A percentile compares a stretch with the other conserved stretches of the same genome.
These are phyloP conservation scores for Phyto melanocephala DNA, from an alignment of 2,888 invertebrate species.

Conservation along the genomic window DNA sequence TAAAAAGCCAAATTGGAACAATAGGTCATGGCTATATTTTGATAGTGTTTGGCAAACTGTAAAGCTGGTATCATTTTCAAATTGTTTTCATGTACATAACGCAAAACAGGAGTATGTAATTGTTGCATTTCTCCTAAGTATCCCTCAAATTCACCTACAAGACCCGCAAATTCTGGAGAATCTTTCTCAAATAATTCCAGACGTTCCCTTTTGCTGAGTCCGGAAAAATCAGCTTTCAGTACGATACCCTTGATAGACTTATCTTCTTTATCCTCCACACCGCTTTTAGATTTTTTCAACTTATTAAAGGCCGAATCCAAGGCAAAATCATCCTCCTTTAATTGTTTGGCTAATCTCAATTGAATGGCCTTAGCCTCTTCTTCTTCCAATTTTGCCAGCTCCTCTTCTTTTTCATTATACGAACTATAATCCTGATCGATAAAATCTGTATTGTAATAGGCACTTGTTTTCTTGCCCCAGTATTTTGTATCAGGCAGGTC, in stretches of 20 bases:
- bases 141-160: slow-evolving; percentile 89
- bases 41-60: slow-evolving; percentile 85
- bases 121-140: slow-evolving; percentile 84
- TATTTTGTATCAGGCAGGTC: slow-evolving; percentile 89
- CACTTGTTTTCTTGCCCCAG: slow-evolving; percentile 90
- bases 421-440: slow-evolving; percentile 88
- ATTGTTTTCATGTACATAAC: slow-evolving; percentile 82
- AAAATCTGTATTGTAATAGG: slow-evolving; percentile 92
- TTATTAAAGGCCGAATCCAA: slow-evolving; percentile 78
- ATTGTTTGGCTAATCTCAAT: slow-evolving; percentile 85
- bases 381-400: slow-evolving; percentile 88
- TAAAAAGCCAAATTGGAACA: slow-evolving; percentile 92
- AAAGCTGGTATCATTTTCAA: slow-evolving; percentile 85
- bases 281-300: slow-evolving; percentile 75
- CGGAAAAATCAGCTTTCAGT: slow-evolving; percentile 87
- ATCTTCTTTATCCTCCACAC: neutral
- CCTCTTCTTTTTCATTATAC: slow-evolving; percentile 81
- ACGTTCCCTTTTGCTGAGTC: slow-evolving; percentile 87
- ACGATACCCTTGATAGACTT: slow-evolving; percentile 70
- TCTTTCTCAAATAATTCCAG: slow-evolving; percentile 88
- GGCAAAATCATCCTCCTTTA: slow-evolving; percentile 88
- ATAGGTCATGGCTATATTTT: slow-evolving; percentile 87
- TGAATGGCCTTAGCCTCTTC: slow-evolving; percentile 91
- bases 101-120: slow-evolving; percentile 84
- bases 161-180: slow-evolving; percentile 90